phyloP scores from a whole-genome alignment of 2,888 invertebrate genomes.

The Acholoe squamosa region DNA sequence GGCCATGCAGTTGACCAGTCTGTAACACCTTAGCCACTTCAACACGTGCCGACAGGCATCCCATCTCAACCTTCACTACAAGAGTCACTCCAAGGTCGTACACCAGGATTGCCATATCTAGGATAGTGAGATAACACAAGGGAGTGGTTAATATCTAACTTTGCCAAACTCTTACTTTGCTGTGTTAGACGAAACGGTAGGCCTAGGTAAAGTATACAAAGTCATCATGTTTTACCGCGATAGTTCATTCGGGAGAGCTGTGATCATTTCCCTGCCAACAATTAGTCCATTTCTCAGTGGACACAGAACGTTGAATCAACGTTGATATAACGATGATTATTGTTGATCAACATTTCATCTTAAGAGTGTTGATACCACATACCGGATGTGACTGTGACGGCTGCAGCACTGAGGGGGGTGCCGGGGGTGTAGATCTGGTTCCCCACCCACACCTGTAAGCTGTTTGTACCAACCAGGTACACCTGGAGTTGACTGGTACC shows the following conservation, averaged over 20 bases:
- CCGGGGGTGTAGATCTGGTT: background rate
- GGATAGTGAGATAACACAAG: background rate
- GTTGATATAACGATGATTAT: background rate
- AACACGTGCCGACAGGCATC: background rate
- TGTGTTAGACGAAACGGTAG: too few relatives aligned
- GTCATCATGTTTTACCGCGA: too few relatives aligned
- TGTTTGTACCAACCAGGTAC: background rate
- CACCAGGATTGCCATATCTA: background rate
- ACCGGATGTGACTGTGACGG: background rate
- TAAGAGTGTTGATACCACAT: background rate
- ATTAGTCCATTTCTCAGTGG: too few relatives aligned
- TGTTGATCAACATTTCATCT: background rate
- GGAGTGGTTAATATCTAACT: background rate
- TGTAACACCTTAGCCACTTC: background rate
- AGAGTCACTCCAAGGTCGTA: conserved; percentile 40
- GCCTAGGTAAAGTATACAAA: too few relatives aligned
- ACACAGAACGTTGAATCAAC: too few relatives aligned
- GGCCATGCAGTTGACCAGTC: background rate
- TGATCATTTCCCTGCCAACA: too few relatives aligned
- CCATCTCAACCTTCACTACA: background rate
- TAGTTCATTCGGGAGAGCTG: too few relatives aligned
- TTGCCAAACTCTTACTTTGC: too few relatives aligned
- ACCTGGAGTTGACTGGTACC: conserved; percentile 47
- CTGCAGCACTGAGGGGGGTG: conserved; percentile 17
- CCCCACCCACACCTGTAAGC: conserved; percentile 22